Evolutionary conservation across 2,113 vertebrate genomes (phyloP).

Genomic region (Lagopus leucura): DNA sequence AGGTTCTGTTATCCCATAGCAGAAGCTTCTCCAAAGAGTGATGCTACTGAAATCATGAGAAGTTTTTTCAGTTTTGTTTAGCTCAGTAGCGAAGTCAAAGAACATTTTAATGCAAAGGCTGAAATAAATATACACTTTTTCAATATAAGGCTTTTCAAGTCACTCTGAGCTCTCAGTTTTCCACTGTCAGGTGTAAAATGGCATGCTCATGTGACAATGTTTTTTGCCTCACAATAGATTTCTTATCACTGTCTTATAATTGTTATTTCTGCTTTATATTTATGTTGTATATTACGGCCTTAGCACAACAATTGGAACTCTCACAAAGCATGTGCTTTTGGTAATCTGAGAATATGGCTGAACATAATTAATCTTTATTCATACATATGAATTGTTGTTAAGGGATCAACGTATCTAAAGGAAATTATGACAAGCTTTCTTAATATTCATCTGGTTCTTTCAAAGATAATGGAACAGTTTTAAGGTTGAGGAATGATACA

Average conservation of each 20-base stretch:
- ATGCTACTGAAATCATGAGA: background rate
- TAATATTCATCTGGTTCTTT: background rate
- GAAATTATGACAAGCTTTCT: background rate
- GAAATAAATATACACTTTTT: background rate
- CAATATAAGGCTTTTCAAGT: background rate
- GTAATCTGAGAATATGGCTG: background rate
- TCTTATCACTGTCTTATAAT: background rate
- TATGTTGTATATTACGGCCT: background rate
- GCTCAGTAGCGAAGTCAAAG: background rate
- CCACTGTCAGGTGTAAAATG: slow-evolving; percentile 32
- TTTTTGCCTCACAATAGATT: slow-evolving; percentile 20
- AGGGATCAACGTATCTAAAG: background rate
- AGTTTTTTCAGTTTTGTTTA: background rate
- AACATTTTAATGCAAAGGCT: background rate
- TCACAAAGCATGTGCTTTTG: background rate
- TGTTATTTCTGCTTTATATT: slow-evolving; percentile 31
- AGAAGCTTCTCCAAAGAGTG: background rate
- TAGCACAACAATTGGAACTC: background rate
- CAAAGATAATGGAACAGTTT: background rate
- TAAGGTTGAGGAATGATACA: background rate
- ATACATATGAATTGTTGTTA: background rate
- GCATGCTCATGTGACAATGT: background rate
- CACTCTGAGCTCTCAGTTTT: background rate
- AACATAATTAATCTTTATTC: background rate
- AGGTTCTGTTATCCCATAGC: background rate